These are phyloP conservation scores for Phyllotreta striolata DNA, from an alignment of 2,888 invertebrate species.

Conservation along the genomic window DNA sequence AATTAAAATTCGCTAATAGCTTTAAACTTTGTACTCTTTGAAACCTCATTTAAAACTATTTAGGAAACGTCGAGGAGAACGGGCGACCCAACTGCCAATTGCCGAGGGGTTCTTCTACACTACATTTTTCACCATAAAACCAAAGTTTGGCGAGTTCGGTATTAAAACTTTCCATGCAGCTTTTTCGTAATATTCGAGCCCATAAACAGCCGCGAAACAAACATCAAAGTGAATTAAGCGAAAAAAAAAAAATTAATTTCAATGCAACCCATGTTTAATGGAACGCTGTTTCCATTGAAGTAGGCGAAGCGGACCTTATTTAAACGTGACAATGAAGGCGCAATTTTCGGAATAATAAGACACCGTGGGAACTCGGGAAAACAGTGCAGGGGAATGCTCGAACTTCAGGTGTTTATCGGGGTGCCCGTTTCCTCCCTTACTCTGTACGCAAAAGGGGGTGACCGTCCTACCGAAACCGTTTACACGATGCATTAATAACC, in stretches of 20 bases:
- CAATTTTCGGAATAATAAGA: conserved; percentile 18
- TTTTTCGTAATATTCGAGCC: no score
- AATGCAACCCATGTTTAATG: background rate
- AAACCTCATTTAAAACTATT: conserved; percentile 35
- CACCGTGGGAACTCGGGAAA: conserved; percentile 22
- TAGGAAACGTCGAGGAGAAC: conserved; percentile 13
- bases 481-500: conserved; percentile 10
- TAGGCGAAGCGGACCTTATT: background rate
- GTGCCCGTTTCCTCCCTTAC: conserved; percentile 8
- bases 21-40: conserved; percentile 26
- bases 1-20: conserved; percentile 35
- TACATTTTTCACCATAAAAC: conserved; percentile 6
- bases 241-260: background rate
- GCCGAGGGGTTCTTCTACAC: background rate
- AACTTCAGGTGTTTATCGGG: conserved; percentile 27
- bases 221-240: no score
- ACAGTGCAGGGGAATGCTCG: conserved; percentile 18
- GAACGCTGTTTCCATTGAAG: background rate
- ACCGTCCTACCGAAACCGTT: conserved; percentile 14
- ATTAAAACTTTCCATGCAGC: no score
- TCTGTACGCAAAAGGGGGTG: background rate
- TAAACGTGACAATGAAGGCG: conserved; percentile 13
- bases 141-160: no score
- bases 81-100: conserved; percentile 4
- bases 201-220: no score